A percentile compares a stretch with the other conserved stretches of the same genome.
phyloP scores from a whole-genome alignment of 2,797 vertebrate genomes.

The Perodicticus potto region DNA sequence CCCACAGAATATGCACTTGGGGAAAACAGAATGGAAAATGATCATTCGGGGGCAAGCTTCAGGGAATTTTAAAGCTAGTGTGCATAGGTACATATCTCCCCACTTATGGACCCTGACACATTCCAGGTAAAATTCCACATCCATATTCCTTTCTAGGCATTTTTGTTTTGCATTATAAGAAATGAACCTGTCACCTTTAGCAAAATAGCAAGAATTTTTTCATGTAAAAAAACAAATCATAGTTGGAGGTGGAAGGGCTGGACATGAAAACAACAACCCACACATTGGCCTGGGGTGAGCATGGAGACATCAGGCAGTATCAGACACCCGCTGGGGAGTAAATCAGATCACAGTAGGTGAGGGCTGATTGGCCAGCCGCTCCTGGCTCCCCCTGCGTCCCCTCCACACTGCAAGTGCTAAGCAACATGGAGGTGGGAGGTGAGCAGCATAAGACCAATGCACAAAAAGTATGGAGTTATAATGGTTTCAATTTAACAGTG shows the following conservation, averaged over 20 bases:
- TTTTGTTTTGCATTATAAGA: slow-evolving; percentile 31
- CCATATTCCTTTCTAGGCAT: not conserved
- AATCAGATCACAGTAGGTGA: not conserved
- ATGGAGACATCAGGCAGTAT: not conserved
- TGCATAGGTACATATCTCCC: not conserved
- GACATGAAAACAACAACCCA: slow-evolving; percentile 27
- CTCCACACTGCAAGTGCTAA: not conserved
- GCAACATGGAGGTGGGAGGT: not conserved
- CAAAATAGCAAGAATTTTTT: slow-evolving; percentile 30
- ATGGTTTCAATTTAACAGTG: not conserved
- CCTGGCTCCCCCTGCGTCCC: not conserved
- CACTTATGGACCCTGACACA: not conserved
- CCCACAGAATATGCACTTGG: not conserved
- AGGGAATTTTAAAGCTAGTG: not conserved
- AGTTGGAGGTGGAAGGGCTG: not conserved
- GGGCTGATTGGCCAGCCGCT: not conserved
- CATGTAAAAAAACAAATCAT: not conserved
- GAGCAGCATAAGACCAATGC: not conserved
- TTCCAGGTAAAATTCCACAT: not conserved
- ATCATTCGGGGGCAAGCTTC: not conserved
- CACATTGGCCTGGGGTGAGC: not conserved
- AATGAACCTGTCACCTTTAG: not conserved
- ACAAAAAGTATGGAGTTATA: not conserved
- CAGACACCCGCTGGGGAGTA: not conserved
- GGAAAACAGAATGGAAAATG: not conserved